Base-by-base conservation (phyloP, 2,113 vertebrate genomes). In the Clinocottus analis region DNA sequence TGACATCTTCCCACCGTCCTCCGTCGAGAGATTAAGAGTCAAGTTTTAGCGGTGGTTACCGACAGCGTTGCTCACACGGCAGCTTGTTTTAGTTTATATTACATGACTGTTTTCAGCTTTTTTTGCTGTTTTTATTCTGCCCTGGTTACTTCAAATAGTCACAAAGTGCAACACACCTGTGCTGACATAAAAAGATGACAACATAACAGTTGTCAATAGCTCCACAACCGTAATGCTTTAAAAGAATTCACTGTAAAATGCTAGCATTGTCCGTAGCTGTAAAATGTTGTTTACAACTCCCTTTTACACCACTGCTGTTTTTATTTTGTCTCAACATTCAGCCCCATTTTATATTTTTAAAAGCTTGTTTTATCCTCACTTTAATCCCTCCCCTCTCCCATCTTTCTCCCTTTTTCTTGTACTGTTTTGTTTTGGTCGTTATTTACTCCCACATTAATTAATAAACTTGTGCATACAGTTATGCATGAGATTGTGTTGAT, bases 21-120 rank as follows among this genome's bases (percentile, higher is more conserved):
- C 17, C 55, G n/a, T 21, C 58, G 70, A 37, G 29, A 59, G 61
- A 62, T 66, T 53, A 64, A 53, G 13, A 56, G 16, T 56, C 13
- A 23, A 41, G 21, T 72, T 87, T 77, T 0, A 25, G 66, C 31
- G 23, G 31, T 31, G 13, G 21, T 53, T 23, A 70, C 39, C 56
- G 39, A 2, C 19, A 66, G 1, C n/a, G 31, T 29, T 39, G 7
- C 64, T 27, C n/a, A 37, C 2, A 23, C 43, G 53, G 33, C 17
- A 53, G 7, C 39, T 13, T 25, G 16, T 4, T 43, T 53, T 29
- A 7, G 29, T 65, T 16, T 39, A 8, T 35, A 29, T 60, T 14
- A 45, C n/a, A 45, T 51, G 27, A 7, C 19, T 31, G 27, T 31
- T 27, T 23, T 1, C 3, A 45, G 9, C 16, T 4, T 59, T 25